Evolutionary conservation across 2,113 vertebrate genomes (phyloP).

Genomic region (Pollimyrus isidori): DNA sequence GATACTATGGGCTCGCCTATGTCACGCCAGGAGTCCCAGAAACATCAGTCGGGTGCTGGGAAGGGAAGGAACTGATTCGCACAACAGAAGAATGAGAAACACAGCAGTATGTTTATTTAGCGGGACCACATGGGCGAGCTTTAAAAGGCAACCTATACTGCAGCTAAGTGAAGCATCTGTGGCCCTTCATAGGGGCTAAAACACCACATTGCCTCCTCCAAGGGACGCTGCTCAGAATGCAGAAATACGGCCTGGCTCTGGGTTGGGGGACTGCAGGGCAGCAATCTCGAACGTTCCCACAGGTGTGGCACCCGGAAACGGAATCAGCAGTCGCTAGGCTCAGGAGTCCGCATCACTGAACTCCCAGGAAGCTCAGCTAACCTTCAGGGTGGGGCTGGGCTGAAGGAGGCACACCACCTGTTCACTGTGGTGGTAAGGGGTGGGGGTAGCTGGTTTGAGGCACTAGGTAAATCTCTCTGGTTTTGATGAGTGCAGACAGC

Average conservation of each 20-base stretch:
- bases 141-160: background rate
- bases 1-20: background rate
- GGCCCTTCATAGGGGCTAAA: no score
- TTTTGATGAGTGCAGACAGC: conserved; percentile 17
- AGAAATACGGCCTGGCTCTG: background rate
- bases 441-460: background rate
- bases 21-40: background rate
- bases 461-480: conserved; percentile 22
- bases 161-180: background rate
- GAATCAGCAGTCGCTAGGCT: background rate
- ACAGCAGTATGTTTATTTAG: background rate
- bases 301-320: background rate
- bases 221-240: no score
- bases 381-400: background rate
- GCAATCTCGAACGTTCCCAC: background rate
- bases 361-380: background rate
- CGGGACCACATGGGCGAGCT: no score
- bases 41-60: background rate
- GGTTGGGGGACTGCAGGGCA: background rate
- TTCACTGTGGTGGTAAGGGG: background rate
- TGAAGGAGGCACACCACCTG: conserved; percentile 21
- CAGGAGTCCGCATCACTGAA: background rate
- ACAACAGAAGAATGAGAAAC: background rate
- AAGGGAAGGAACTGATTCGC: background rate
- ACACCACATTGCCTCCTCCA: background rate